Base-by-base conservation (phyloP, 2,888 invertebrate species). In the Apotomis turbidana region DNA sequence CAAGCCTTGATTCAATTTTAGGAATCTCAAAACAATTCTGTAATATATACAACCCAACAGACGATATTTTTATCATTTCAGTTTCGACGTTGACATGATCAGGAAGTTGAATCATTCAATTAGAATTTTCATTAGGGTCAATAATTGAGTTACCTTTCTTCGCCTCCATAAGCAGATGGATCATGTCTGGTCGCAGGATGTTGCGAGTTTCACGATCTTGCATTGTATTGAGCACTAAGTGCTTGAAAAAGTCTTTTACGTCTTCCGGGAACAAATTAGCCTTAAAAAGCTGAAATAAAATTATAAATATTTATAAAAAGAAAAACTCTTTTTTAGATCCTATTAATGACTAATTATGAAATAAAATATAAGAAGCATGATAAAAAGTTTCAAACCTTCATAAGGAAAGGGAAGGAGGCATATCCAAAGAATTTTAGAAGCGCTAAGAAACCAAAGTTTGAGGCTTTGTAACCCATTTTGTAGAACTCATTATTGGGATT, bases 401-500 rank as follows among this genome's bases (percentile, higher is more conserved):
- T 77, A 5, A 81, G 8, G 5, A 9, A 13, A n/a, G 80, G 84
- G 52, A 79, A 78, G 0, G 76, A 73, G 5, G 74, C 52, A 44
- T 77, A 79, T 2, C 79, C 62, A 5, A 86, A 73, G 6, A 81
- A 78, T 12, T 81, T 74, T 0, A 85, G 12, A 9, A 83, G 61
- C 55, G 76, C 75, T 3, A 63, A 69, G 10, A 82, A 78, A 0
- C 78, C 80, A 63, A 94, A 90, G 38, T 84, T 85, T 0, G 94
- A 89, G 0, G 88, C 78, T n/a, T 83, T 80, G 75, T 90, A 91
- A 9, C 94, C 94, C 87, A 90, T 91, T 58, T 79, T 64, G 77
- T 93, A 95, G 80, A 95, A 95, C 55, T 91, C 85, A 75, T 95
- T 95, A 0, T 94, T 80, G 0, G 94, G 85, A 0, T 95, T 86